A percentile compares a stretch with the other conserved stretches of the same genome.
Conservation (phyloP, 2,888 invertebrate species). For the Strigamia transsilvanica region DNA sequence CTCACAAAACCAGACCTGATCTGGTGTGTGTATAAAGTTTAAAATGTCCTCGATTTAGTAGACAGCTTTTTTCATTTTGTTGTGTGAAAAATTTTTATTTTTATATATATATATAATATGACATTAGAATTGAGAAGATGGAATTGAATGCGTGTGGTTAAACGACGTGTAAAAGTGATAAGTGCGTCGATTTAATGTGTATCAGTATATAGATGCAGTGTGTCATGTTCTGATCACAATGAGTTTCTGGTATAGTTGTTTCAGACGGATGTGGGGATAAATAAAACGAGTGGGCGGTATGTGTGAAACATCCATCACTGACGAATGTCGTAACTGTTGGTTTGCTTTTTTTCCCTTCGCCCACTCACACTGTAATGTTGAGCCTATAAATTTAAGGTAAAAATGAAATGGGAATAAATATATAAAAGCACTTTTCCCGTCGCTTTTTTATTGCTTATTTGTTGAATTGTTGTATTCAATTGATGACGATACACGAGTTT, state of each 20-base stretch:
- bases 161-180: neutral
- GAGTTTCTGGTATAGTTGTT: slow-evolving; percentile 5
- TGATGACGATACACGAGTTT: neutral
- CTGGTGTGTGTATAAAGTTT: slow-evolving; percentile 16
- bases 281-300: slow-evolving; percentile 26
- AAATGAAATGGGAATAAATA: slow-evolving; percentile 12
- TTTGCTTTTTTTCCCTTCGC: neutral
- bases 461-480: neutral
- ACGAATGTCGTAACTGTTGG: slow-evolving; percentile 6
- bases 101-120: no score
- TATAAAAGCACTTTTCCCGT: neutral
- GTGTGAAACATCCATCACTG: neutral
- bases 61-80: neutral
- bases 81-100: no score
- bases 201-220: neutral
- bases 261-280: slow-evolving; percentile 26
- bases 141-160: neutral
- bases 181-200: neutral
- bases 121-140: no score
- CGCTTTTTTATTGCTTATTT: neutral
- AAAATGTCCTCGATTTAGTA: slow-evolving; percentile 30
- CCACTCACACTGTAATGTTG: neutral
- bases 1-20: slow-evolving; percentile 16
- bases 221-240: slow-evolving; percentile 11
- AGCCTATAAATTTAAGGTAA: neutral